A percentile compares a stretch with the other conserved stretches of the same genome.
Evolutionary conservation across 1,140 invertebrate genomes (phyloP).

Genomic region (Sminthurinus signatus): DNA sequence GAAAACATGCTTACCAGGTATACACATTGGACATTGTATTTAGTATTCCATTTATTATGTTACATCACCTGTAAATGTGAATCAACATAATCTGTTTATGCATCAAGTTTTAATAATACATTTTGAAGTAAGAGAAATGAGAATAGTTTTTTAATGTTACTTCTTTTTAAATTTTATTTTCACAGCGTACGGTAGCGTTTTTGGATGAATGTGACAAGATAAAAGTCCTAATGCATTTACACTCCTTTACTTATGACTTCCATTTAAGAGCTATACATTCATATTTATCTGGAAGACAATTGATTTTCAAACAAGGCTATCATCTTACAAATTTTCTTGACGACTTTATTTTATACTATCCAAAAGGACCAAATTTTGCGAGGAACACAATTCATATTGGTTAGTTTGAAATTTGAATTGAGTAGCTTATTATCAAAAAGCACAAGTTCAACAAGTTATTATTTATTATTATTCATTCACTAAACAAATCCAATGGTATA

Average conservation of each 20-base stretch:
- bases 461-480: conserved; percentile 16
- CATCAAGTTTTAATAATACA: too few relatives aligned
- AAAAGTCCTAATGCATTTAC: conserved; percentile 67
- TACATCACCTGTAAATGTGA: too few relatives aligned
- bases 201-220: conserved; percentile 70
- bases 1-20: conserved; percentile 25
- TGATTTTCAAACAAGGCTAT: conserved; percentile 61
- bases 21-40: too few relatives aligned
- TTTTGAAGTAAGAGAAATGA: background rate
- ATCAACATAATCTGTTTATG: too few relatives aligned
- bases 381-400: conserved; percentile 68
- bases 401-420: conserved; percentile 46
- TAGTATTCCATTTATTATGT: too few relatives aligned
- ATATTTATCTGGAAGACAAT: conserved; percentile 59
- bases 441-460: too few relatives aligned
- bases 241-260: conserved; percentile 84
- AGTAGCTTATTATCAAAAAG: too few relatives aligned
- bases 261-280: conserved; percentile 67
- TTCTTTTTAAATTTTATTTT: background rate
- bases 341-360: conserved; percentile 78
- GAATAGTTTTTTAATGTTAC: background rate
- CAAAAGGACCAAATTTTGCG: conserved; percentile 73
- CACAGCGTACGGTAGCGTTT: conserved; percentile 61
- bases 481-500: background rate
- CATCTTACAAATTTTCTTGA: conserved; percentile 70